phyloP scores from a whole-genome alignment of 2,797 vertebrate genomes.

The Leucoraja ocellata region DNA sequence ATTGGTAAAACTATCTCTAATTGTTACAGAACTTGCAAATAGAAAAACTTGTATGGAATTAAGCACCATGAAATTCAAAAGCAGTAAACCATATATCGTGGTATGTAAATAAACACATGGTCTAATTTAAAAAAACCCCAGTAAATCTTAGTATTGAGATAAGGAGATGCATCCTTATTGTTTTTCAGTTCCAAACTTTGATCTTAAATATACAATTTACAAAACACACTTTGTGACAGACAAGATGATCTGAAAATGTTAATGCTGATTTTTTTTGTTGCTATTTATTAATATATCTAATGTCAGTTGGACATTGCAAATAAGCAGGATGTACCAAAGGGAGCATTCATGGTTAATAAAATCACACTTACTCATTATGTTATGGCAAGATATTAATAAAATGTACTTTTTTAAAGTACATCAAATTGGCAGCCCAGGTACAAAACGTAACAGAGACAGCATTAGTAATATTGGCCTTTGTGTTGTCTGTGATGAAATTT shows the following conservation, averaged over 20 bases:
- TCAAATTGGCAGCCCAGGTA: background rate
- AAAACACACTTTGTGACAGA: background rate
- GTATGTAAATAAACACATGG: background rate
- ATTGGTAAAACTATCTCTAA: background rate
- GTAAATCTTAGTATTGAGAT: background rate
- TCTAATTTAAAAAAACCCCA: background rate
- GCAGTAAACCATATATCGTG: background rate
- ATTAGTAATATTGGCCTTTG: background rate
- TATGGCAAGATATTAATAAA: background rate
- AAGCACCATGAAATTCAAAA: conserved; percentile 33
- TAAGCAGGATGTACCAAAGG: background rate
- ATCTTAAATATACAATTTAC: background rate
- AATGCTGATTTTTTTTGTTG: background rate
- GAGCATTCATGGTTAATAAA: background rate
- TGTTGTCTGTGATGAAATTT: background rate
- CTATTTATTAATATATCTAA: background rate
- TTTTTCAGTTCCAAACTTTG: background rate
- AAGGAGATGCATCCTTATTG: background rate
- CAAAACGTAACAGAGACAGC: background rate
- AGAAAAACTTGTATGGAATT: background rate
- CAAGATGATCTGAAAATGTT: background rate
- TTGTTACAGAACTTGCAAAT: background rate
- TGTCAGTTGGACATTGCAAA: background rate
- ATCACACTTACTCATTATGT: background rate
- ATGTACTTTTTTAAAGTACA: background rate